Percentiles rank a stretch among this genome's conserved stretches.
Conservation (phyloP, 1,140 invertebrate species). For the Aphelenchoides fujianensis region DNA sequence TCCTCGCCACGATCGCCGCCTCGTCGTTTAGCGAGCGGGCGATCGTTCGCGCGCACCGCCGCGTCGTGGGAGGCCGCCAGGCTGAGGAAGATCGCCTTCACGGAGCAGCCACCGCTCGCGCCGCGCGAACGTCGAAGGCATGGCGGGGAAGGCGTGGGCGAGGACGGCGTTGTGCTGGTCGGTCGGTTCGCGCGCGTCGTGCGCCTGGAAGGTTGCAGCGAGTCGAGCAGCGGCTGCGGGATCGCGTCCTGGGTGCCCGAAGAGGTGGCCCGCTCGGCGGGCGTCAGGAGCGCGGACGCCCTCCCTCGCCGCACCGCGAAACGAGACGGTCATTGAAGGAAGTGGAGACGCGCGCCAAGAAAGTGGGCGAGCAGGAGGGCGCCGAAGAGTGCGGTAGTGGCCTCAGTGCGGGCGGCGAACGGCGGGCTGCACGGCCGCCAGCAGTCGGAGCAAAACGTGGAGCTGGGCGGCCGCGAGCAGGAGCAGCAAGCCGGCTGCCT, state of each 20-base stretch:
- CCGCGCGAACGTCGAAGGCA: conserved; percentile 25
- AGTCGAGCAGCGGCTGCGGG: conserved; percentile 10
- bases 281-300: neutral
- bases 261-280: neutral
- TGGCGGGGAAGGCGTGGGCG: conserved; percentile 22
- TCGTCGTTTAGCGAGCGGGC: conserved; percentile 17
- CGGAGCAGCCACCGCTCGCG: neutral
- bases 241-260: neutral
- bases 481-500: no score
- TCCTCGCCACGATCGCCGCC: conserved; percentile 7
- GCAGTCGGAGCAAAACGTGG: neutral
- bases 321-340: neutral
- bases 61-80: conserved; percentile 3
- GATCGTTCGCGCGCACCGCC: conserved; percentile 8
- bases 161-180: conserved; percentile 15
- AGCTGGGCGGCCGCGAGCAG: neutral
- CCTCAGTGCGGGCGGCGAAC: neutral
- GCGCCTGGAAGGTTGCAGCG: neutral
- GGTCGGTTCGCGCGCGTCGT: neutral
- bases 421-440: neutral
- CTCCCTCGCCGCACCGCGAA: neutral
- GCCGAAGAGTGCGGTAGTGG: neutral
- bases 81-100: conserved; percentile 26
- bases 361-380: neutral
- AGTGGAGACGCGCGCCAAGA: neutral